Conservation (phyloP, 2,888 invertebrate species). For the Mythimna lalbum region DNA sequence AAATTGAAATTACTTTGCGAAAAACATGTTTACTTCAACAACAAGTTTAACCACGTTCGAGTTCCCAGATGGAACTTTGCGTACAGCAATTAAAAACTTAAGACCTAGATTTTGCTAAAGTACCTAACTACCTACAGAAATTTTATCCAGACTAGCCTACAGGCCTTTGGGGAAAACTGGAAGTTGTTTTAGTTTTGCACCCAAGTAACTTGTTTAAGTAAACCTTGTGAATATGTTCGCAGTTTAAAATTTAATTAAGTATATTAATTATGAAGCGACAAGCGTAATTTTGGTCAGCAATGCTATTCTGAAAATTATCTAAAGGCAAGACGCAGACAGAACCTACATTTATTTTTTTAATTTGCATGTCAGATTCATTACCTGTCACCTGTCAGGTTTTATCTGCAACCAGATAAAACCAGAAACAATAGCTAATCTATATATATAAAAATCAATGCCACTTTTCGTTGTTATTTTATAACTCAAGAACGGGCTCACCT, state of each 20-base stretch:
- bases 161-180: conserved; percentile 37
- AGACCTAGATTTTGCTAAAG: conserved; percentile 47
- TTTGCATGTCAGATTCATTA: no score
- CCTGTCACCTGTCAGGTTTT: no score
- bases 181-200: conserved; percentile 44
- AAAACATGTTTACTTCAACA: conserved; percentile 32
- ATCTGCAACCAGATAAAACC: no score
- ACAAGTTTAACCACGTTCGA: conserved; percentile 40
- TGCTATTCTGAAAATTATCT: no score
- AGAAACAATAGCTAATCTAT: no score
- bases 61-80: conserved; percentile 46
- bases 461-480: no score
- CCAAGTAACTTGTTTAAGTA: conserved; percentile 39
- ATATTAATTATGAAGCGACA: conserved; percentile 16
- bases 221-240: conserved; percentile 21
- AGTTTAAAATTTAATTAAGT: conserved; percentile 34
- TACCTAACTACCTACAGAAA: conserved; percentile 21
- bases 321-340: not conserved
- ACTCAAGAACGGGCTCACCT: no score
- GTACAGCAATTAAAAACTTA: conserved; percentile 58
- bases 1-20: conserved; percentile 35
- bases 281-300: not conserved
- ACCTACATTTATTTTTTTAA: no score
- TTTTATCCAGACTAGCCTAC: conserved; percentile 46
- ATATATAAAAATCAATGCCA: no score